phyloP scores from a whole-genome alignment of 2,797 vertebrate genomes.

The Acipenser oxyrinchus region DNA sequence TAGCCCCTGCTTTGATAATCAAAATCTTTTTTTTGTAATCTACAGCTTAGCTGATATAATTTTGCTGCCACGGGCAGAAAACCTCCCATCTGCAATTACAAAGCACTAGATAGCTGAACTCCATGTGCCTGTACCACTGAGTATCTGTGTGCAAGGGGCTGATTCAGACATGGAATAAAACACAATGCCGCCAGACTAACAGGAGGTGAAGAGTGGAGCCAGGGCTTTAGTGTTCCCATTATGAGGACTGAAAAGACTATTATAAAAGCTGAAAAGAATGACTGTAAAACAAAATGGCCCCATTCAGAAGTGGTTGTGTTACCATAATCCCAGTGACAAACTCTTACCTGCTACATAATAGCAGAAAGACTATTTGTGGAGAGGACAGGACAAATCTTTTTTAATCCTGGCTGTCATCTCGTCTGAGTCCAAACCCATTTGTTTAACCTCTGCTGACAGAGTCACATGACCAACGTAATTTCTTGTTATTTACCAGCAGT shows the following conservation, averaged over 20 bases:
- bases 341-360: constrained; percentile 50
- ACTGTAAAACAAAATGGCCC: constrained; percentile 9
- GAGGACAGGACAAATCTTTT: constrained; percentile 69
- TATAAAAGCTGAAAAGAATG: constrained; percentile 4
- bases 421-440: constrained; percentile 75
- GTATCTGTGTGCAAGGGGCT: neutral
- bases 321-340: constrained; percentile 31
- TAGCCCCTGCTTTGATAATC: constrained; percentile 30
- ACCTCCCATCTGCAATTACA: too few species aligned
- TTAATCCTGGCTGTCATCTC: constrained; percentile 75
- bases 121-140: neutral
- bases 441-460: constrained; percentile 85
- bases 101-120: too few species aligned
- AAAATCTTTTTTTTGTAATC: neutral
- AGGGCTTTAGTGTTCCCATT: neutral
- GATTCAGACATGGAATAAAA: neutral
- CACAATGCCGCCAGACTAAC: neutral
- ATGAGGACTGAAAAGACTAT: constrained; percentile 5
- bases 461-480: constrained; percentile 78
- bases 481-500: constrained; percentile 77
- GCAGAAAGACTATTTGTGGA: constrained; percentile 70
- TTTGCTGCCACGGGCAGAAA: neutral
- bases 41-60: neutral
- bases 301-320: constrained; percentile 21
- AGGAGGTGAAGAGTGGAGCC: neutral